Conservation (phyloP, 2,888 invertebrate species). For the Patella ulyssiponensis region DNA sequence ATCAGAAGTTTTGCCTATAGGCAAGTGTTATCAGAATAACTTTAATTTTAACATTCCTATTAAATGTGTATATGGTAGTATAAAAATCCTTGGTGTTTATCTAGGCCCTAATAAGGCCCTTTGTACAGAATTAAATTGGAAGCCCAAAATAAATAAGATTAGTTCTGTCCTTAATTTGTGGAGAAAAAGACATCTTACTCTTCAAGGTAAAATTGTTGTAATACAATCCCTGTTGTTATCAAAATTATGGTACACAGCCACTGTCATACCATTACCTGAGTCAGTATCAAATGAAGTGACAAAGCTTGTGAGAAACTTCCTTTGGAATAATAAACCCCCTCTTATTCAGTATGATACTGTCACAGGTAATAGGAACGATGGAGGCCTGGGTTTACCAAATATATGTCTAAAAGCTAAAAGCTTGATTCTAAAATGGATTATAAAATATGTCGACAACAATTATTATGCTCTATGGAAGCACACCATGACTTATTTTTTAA, state of each 20-base stretch:
- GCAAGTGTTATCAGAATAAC: not conserved
- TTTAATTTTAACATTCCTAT: not conserved
- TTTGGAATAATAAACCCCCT: conserved; percentile 5
- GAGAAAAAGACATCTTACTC: not conserved
- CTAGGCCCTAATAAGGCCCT: not conserved
- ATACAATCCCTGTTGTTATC: not conserved
- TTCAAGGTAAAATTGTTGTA: not conserved
- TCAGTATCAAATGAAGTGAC: not conserved
- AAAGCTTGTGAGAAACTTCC: not conserved
- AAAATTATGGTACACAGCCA: not conserved
- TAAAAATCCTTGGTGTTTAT: not conserved
- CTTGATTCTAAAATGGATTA: not conserved
- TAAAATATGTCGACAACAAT: not conserved
- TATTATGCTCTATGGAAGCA: not conserved
- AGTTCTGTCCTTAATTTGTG: not conserved
- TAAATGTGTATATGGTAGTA: not conserved
- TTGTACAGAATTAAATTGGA: conserved; percentile 1
- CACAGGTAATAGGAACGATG: not conserved
- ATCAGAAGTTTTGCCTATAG: not conserved
- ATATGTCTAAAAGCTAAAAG: not conserved
- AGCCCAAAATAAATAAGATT: not conserved
- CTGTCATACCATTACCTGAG: not conserved
- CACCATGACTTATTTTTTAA: not conserved
- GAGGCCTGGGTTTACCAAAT: not conserved
- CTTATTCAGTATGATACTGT: not conserved